These are phyloP conservation scores for Drosophila sulfurigaster DNA, from an alignment of 1,140 invertebrate genomes.

Conservation along the genomic window DNA sequence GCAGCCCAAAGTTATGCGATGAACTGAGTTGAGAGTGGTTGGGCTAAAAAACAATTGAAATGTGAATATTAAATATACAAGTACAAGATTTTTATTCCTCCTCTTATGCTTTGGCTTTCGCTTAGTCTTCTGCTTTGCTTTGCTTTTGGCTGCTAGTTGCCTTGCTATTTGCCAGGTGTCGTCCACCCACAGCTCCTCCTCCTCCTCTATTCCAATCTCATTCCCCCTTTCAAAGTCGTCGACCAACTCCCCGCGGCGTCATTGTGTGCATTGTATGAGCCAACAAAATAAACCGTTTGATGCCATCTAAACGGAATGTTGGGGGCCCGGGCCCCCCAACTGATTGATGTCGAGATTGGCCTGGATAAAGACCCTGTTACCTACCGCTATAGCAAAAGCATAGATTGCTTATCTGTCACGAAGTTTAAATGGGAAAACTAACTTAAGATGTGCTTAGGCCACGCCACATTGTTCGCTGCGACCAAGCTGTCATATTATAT, in stretches of 20 bases:
- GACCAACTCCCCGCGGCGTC: constrained; percentile 67
- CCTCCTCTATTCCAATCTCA: not conserved
- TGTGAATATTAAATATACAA: constrained; percentile 80
- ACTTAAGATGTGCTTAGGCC: not conserved
- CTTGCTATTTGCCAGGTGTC: constrained; percentile 22
- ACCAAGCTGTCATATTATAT: not conserved
- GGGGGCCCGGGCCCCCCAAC: constrained; percentile 6
- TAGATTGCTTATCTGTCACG: constrained; percentile 30
- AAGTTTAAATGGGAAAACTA: constrained; percentile 4
- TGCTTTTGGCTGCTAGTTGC: not conserved
- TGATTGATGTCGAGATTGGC: constrained; percentile 66
- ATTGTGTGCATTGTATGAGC: constrained; percentile 64
- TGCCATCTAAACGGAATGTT: constrained; percentile 60
- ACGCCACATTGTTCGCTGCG: constrained; percentile 3
- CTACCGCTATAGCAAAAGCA: constrained; percentile 10
- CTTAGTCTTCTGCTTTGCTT: not conserved
- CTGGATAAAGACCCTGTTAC: not conserved
- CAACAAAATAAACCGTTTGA: constrained; percentile 68
- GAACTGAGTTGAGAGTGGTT: constrained; percentile 39
- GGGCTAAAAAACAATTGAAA: constrained; percentile 70
- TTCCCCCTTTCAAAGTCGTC: not conserved
- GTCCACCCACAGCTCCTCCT: not conserved
- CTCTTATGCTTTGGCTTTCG: constrained; percentile 17
- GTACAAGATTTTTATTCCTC: constrained; percentile 60
- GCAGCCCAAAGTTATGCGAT: constrained; percentile 48